Evolutionary conservation across 2,113 vertebrate genomes (phyloP).

Genomic region (Empidonax traillii): DNA sequence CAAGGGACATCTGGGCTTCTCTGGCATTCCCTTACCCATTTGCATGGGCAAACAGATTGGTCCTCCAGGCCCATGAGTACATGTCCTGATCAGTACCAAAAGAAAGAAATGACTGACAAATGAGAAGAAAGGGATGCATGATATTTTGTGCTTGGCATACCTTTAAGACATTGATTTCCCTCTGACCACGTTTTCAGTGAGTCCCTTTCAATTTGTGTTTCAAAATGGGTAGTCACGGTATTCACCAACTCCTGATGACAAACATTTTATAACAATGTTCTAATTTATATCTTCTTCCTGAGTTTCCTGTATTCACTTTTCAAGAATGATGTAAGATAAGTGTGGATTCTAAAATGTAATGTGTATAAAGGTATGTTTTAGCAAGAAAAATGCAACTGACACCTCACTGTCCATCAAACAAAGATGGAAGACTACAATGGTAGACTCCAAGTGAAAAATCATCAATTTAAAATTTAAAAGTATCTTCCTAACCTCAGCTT

Average conservation of each 20-base stretch:
- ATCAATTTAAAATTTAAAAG: background rate
- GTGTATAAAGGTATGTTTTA: background rate
- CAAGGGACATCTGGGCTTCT: background rate
- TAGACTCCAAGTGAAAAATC: background rate
- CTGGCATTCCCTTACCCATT: accelerated
- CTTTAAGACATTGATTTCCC: background rate
- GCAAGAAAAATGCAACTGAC: background rate
- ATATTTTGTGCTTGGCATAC: background rate
- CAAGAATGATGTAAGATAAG: background rate
- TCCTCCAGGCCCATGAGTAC: background rate
- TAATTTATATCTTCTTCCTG: background rate
- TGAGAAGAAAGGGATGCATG: background rate
- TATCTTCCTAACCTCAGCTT: background rate
- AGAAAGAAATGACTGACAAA: background rate
- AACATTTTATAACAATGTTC: background rate
- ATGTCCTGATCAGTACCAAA: background rate
- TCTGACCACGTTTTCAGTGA: background rate
- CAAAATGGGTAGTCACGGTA: background rate
- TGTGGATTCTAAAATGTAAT: background rate
- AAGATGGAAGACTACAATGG: background rate
- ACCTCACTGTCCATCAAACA: background rate
- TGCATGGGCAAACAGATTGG: background rate
- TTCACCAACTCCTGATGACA: background rate
- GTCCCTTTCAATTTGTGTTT: background rate
- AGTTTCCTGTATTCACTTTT: background rate